Percentiles rank a stretch among this genome's conserved stretches.
phyloP scores from a whole-genome alignment of 2,888 invertebrate species.

The Drosophila macrothrix region DNA sequence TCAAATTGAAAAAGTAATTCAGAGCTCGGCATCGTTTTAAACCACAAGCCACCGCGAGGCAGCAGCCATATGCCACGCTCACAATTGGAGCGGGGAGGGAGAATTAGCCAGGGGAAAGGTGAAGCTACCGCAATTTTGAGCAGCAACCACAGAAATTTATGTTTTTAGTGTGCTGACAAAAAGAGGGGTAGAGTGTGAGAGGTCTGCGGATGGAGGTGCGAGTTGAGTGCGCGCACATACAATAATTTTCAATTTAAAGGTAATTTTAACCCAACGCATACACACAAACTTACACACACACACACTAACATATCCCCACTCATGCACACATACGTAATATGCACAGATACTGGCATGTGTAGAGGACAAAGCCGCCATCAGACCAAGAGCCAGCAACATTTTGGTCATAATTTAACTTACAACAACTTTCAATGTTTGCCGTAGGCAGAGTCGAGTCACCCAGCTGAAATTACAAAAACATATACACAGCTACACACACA shows the following conservation, averaged over 20 bases:
- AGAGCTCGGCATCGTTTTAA: conserved; percentile 55
- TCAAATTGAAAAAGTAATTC: conserved; percentile 78
- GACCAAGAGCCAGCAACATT: conserved; percentile 54
- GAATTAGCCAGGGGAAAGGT: neutral
- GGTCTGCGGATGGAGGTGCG: conserved; percentile 37
- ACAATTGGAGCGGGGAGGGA: neutral
- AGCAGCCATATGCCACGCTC: conserved; percentile 30
- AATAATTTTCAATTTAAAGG: conserved; percentile 81
- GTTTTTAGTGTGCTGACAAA: conserved; percentile 56
- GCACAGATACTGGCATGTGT: conserved; percentile 28
- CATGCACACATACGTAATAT: conserved; percentile 7
- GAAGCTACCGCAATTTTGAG: conserved; percentile 61
- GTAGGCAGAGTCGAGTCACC: conserved; percentile 36
- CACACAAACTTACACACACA: neutral
- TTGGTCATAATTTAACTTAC: conserved; percentile 78
- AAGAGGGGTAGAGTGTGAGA: neutral
- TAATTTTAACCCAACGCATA: conserved; percentile 66
- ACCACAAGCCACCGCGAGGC: conserved; percentile 50
- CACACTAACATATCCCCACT: conserved; percentile 1
- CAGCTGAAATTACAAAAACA: conserved; percentile 52
- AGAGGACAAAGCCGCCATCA: conserved; percentile 40
- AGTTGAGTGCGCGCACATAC: conserved; percentile 75
- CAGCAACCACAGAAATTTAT: conserved; percentile 74
- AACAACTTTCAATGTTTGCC: conserved; percentile 74
- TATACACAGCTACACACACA: conserved; percentile 8